phyloP scores from a whole-genome alignment of 2,113 vertebrate species.

The Catharus bicknelli region DNA sequence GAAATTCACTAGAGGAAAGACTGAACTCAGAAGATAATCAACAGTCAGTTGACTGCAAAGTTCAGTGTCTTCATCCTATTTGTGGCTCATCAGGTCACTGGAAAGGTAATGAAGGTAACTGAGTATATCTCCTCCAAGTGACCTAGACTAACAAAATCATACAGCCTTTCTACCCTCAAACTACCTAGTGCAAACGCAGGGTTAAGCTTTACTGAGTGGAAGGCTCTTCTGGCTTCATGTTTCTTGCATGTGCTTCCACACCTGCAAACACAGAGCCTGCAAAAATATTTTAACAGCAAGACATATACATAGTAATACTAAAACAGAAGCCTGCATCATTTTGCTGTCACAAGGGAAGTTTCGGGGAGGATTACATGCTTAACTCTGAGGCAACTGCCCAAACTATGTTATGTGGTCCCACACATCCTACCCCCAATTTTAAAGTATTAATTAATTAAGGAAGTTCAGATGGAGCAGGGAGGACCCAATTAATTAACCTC shows the following conservation, averaged over 20 bases:
- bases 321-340: background rate
- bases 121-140: background rate
- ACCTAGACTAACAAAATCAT: background rate
- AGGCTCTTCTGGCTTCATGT: background rate
- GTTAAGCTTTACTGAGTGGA: background rate
- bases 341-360: background rate
- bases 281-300: slow-evolving; percentile 2
- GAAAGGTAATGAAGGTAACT: background rate
- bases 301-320: background rate
- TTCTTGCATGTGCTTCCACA: background rate
- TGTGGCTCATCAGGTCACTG: background rate
- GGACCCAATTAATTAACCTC: background rate
- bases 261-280: background rate
- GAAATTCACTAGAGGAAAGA: background rate
- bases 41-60: background rate
- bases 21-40: slow-evolving; percentile 11
- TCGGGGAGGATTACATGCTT: background rate
- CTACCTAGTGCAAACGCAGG: background rate
- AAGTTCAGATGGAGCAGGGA: background rate
- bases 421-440: background rate
- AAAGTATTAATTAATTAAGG: background rate
- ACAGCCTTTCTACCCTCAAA: background rate
- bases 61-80: background rate
- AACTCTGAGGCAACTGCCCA: background rate
- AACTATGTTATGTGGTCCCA: background rate